Percentiles rank a stretch among this genome's conserved stretches.
Evolutionary conservation across 2,113 vertebrate genomes (phyloP).

Genomic region (Chitala chitala): DNA sequence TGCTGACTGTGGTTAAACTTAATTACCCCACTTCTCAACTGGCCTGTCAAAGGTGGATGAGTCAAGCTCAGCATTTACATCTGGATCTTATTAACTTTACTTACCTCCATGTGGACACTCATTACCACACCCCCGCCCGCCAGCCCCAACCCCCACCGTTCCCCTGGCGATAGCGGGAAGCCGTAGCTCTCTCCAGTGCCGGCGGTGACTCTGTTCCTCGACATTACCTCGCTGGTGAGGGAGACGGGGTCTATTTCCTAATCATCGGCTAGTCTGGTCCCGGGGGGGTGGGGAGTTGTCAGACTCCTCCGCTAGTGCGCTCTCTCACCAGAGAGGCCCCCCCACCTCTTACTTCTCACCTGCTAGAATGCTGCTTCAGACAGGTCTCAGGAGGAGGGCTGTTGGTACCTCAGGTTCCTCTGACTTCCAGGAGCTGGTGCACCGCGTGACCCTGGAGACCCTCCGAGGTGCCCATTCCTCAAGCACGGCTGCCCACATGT

Average conservation of each 20-base stretch:
- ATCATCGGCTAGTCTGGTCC: background rate
- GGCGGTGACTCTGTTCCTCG: background rate
- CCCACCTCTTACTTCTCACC: background rate
- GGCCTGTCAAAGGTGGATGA: slow-evolving; percentile 8
- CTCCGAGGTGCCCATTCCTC: background rate
- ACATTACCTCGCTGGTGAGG: background rate
- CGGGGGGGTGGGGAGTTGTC: slow-evolving; percentile 5
- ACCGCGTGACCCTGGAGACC: background rate
- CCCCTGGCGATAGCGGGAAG: background rate
- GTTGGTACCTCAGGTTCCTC: background rate
- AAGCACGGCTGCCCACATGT: slow-evolving; percentile 9
- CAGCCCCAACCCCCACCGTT: no score
- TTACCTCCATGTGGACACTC: slow-evolving; percentile 6
- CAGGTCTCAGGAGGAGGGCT: background rate
- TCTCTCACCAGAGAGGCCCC: background rate
- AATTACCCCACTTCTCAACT: background rate
- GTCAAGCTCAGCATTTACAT: background rate
- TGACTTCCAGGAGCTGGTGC: background rate
- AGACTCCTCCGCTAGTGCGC: background rate
- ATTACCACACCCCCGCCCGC: background rate
- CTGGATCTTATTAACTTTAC: slow-evolving; percentile 20
- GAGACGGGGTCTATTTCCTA: slow-evolving; percentile 1
- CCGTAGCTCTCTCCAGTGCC: background rate
- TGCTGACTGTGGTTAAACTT: slow-evolving; percentile 12
- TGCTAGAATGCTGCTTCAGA: no score